Evolutionary conservation across 2,113 vertebrate species (phyloP), one percentile per base, ranked within the genome.

Genomic region (Harpagus bidentatus): DNA sequence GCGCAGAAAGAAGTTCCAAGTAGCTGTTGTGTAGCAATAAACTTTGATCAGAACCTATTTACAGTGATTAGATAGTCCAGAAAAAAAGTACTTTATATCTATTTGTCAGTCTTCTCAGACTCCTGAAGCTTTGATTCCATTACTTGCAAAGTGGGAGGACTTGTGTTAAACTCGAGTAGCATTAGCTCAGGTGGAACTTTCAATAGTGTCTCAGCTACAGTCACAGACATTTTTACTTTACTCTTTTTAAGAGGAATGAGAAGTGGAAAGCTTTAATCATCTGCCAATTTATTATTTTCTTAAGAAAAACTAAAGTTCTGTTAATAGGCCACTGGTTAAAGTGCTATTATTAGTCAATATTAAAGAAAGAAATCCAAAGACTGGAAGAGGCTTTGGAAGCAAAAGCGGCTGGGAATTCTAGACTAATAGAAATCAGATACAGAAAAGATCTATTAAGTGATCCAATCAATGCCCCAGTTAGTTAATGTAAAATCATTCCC

Each of bases 211-310:
- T 93, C 86, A 95, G 52, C 56, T 85, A 78, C 43, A 65, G 43
- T 69, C 22, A 5, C 43, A 91, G 56, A 90, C 34, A 1, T 83
- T 94, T 82, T 82, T 76, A 82, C 40, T 65, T 89, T 20, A 86
- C 11, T 4, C 15, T 83, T 91, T 94, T 91, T 88, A 82, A 82
- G 32, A 86, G 45, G 20, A 90, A 78, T 0, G 3, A 76, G 76
- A 81, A 88, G 28, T 13, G 5, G 59, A 94, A 96, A 93, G 67
- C 87, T 90, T 96, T 97, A 93, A 95, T 95, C 53, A 52, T 23
- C 50, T 93, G 91, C 82, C 94, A 95, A 67, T 87, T 90, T 96
- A 95, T 73, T 95, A 92, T 92, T 97, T 96, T 94, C 83, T 86
- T 85, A 81, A 86, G 67, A 90, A 91, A 95, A 63, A 29, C 13